phyloP scores from a whole-genome alignment of 2,797 vertebrate genomes.

The Tiaroga cobitis region DNA sequence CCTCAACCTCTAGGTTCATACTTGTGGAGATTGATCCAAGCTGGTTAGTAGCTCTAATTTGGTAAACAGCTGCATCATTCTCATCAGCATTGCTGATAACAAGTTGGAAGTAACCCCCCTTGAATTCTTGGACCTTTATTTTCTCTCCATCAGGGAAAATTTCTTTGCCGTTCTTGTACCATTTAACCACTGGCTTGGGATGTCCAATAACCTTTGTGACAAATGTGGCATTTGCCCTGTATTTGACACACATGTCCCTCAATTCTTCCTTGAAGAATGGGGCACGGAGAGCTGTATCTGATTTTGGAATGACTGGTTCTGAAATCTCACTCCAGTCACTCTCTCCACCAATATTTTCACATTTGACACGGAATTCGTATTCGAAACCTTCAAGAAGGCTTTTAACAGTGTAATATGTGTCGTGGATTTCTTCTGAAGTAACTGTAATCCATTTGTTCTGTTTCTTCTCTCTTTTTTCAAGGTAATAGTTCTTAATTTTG shows the following conservation, averaged over 20 bases:
- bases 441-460: constrained; percentile 99
- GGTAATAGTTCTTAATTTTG: constrained; percentile 93
- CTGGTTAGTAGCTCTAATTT: constrained; percentile 97
- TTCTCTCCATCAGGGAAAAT: constrained; percentile 94
- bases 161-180: constrained; percentile 97
- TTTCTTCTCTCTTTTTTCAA: constrained; percentile 98
- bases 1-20: constrained; percentile 95
- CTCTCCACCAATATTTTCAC: constrained; percentile 96
- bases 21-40: constrained; percentile 94
- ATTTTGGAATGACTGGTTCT: constrained; percentile 88
- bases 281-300: constrained; percentile 87
- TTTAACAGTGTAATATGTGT: constrained; percentile 87
- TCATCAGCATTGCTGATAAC: constrained; percentile 89
- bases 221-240: constrained; percentile 92
- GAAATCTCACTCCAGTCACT: constrained; percentile 98
- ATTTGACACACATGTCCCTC: constrained; percentile 94
- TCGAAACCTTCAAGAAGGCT: constrained; percentile 95
- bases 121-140: constrained; percentile 95
- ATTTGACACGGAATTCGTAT: constrained; percentile 99
- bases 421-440: constrained; percentile 86
- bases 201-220: constrained; percentile 95
- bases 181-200: constrained; percentile 94
- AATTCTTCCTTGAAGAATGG: constrained; percentile 96
- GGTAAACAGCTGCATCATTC: constrained; percentile 91
- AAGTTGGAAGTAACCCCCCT: constrained; percentile 96